A percentile compares a stretch with the other conserved stretches of the same genome.
phyloP scores from a whole-genome alignment of 2,797 vertebrate species.

The Aulostomus chinensis region DNA sequence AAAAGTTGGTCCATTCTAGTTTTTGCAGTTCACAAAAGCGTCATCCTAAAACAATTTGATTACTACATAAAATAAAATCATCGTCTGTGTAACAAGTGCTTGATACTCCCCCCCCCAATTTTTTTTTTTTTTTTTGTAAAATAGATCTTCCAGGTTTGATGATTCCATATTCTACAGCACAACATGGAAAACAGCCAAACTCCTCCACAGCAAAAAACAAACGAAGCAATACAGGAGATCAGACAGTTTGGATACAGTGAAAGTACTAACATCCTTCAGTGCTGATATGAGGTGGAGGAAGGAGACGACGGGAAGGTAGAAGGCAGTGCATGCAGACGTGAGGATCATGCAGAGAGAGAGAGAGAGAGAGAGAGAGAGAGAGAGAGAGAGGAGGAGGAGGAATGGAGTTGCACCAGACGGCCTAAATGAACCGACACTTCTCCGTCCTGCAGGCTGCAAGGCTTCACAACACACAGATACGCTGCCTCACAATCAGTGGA shows the following conservation, averaged over 20 bases:
- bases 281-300: conserved; percentile 70
- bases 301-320: conserved; percentile 52
- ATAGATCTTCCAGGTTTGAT: conserved; percentile 77
- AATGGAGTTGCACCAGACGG: conserved; percentile 51
- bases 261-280: conserved; percentile 74
- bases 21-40: conserved; percentile 70
- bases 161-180: conserved; percentile 62
- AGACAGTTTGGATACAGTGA: conserved; percentile 61
- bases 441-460: conserved; percentile 38
- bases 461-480: conserved; percentile 55
- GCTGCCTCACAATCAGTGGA: conserved; percentile 48
- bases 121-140: conserved; percentile 83
- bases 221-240: conserved; percentile 36
- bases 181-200: conserved; percentile 60
- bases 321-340: conserved; percentile 74
- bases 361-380: background rate
- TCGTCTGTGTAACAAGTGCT: conserved; percentile 87
- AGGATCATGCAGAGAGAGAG: conserved; percentile 74
- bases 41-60: conserved; percentile 80
- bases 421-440: conserved; percentile 61
- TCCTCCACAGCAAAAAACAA: conserved; percentile 38
- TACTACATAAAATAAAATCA: conserved; percentile 86
- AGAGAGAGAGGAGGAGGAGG: conserved; percentile 29
- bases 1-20: conserved; percentile 73
- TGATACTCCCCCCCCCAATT: conserved; percentile 77